phyloP scores from a whole-genome alignment of 1,140 invertebrate species.

The Tyrophagus putrescentiae region DNA sequence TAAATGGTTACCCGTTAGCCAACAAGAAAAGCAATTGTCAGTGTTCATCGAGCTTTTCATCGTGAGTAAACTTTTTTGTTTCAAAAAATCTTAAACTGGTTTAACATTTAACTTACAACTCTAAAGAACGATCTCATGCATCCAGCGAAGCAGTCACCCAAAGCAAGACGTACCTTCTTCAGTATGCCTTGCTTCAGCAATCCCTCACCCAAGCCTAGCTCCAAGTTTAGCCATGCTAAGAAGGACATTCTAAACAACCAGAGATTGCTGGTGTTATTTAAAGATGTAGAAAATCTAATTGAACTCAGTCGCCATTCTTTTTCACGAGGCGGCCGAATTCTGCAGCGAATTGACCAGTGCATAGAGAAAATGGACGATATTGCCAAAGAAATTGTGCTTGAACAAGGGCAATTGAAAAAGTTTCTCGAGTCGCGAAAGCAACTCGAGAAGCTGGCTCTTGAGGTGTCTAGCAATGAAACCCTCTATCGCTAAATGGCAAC shows the following conservation, averaged over 20 bases:
- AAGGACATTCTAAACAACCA: constrained; percentile 73
- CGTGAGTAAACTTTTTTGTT: too few relatives aligned
- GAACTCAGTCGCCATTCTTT: not conserved
- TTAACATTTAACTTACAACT: too few relatives aligned
- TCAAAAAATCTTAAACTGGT: too few relatives aligned
- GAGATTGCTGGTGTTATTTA: constrained; percentile 29
- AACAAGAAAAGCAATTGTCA: too few relatives aligned
- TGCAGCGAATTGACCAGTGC: constrained; percentile 2
- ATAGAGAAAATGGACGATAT: constrained; percentile 7
- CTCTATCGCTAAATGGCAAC: too few relatives aligned
- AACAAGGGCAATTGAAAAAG: not conserved
- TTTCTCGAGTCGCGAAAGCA: not conserved
- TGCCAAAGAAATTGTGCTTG: not conserved
- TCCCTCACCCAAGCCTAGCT: too few relatives aligned
- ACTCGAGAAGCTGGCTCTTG: not conserved
- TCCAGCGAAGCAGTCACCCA: too few relatives aligned
- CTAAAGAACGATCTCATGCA: too few relatives aligned
- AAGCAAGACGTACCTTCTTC: too few relatives aligned
- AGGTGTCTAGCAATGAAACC: not conserved
- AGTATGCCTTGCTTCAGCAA: too few relatives aligned
- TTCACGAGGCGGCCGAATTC: not conserved
- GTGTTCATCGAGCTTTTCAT: too few relatives aligned
- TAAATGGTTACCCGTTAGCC: too few relatives aligned
- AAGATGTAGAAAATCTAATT: constrained; percentile 10
- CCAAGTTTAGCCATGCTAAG: constrained; percentile 96